Evolutionary conservation across 92 coral and sea anemone species (phyloP), one percentile per base, ranked within the genome.

Genomic region (Meandrina meandrites): DNA sequence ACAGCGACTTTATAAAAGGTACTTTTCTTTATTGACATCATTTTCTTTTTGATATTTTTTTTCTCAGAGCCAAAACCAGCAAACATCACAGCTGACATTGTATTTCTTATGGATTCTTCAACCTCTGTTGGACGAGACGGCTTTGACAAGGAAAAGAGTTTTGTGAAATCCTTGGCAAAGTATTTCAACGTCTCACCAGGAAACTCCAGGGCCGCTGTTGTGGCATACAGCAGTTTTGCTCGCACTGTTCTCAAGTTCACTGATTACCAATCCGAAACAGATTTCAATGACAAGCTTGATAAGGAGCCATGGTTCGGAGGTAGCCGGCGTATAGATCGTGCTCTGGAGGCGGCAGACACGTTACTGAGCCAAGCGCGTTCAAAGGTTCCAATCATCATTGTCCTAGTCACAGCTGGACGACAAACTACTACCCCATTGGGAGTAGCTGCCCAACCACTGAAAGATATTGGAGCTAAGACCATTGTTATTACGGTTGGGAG

Each of bases 401-500:
- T 96, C 58, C 94, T 96, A 16, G 82, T 96, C 13, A 92, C 98
- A 57, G 92, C 95, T 45, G 98, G 98, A 51, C 78, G 84, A 53
- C 92, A 92, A 36, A 81, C 86, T 60, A 69, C 86, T 17, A 78
- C 60, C 76, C 81, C 85, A 28, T 80, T 94, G 37, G 90, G 83
- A 30, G 79, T 54, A 37, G 95, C 92, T 40, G 95, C 91, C 28
- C 80, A 88, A 64, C 76, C 91, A 68, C 74, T 96, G 34, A 88
- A 76, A 47, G 84, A 90, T 34, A 82, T 90, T 58, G 96, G 94
- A 10, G 95, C 93, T 19, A 93, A 89, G 79, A 90, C 84, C 27
- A 91, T 91, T 68, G 93, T 96, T 54, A 89, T 96, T 58, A 94
- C 90, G 27, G 91, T 96, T 30, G 99, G 99, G 17, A 85, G 88